Conservation (phyloP, 2,888 invertebrate species). For the Drosophila diplacantha region DNA sequence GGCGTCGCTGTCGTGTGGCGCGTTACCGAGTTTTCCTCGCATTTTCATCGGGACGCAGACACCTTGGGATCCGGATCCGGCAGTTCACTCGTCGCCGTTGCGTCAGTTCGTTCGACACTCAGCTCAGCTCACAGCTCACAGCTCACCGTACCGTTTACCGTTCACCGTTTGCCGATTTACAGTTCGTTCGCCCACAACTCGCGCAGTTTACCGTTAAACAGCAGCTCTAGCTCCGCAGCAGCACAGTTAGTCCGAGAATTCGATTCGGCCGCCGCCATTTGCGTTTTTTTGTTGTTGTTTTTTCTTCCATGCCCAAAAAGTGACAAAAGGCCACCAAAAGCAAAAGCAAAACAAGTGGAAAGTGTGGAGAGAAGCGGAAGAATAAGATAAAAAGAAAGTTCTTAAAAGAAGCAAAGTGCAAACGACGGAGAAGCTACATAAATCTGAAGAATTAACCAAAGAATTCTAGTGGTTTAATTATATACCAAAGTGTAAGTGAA, state of each 20-base stretch:
- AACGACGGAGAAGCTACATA: neutral
- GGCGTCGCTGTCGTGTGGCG: slow-evolving; percentile 22
- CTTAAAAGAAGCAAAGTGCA: slow-evolving; percentile 11
- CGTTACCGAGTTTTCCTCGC: slow-evolving; percentile 56
- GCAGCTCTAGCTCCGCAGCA: slow-evolving; percentile 1
- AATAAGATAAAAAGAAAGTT: neutral
- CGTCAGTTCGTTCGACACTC: slow-evolving; percentile 66
- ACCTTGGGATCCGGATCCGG: slow-evolving; percentile 44
- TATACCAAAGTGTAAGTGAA: slow-evolving; percentile 31
- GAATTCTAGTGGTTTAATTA: slow-evolving; percentile 22
- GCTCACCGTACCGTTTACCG: slow-evolving; percentile 4
- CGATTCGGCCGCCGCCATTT: slow-evolving; percentile 29
- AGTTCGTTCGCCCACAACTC: slow-evolving; percentile 10
- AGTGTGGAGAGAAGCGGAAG: slow-evolving; percentile 2
- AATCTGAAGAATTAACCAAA: slow-evolving; percentile 1
- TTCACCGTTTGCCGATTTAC: slow-evolving; percentile 6
- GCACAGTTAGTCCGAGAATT: slow-evolving; percentile 28
- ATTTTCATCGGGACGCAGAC: slow-evolving; percentile 59
- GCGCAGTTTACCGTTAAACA: slow-evolving; percentile 20
- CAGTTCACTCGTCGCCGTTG: slow-evolving; percentile 69
- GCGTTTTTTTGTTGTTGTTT: slow-evolving; percentile 28
- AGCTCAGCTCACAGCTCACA: slow-evolving; percentile 15
- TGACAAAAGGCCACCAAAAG: slow-evolving; percentile 15
- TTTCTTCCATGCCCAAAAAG: slow-evolving; percentile 25
- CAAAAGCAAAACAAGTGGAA: slow-evolving; percentile 19